A percentile compares a stretch with the other conserved stretches of the same genome.
phyloP scores from a whole-genome alignment of 1,140 invertebrate genomes.

The Daktulosphaira vitifoliae region DNA sequence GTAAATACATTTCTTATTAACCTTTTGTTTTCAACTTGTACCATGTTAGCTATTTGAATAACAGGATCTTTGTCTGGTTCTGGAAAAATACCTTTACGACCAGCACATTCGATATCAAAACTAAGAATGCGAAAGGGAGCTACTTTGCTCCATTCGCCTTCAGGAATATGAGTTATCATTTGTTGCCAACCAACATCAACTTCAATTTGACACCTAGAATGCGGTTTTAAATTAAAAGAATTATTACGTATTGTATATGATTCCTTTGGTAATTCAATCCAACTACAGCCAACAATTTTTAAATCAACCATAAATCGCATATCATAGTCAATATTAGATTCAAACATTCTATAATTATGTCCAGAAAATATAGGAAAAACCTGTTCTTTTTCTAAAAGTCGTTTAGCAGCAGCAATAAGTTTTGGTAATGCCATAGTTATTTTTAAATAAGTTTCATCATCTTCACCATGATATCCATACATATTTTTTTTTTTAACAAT shows the following conservation, averaged over 20 bases:
- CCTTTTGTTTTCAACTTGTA: slow-evolving; percentile 75
- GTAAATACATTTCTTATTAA: slow-evolving; percentile 95
- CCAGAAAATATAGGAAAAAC: slow-evolving; percentile 51
- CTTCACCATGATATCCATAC: slow-evolving; percentile 77
- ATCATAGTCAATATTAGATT: slow-evolving; percentile 97
- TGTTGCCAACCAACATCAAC: slow-evolving; percentile 83
- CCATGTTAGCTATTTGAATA: slow-evolving; percentile 99
- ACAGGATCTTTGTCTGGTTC: slow-evolving; percentile 94
- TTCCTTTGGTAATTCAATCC: slow-evolving; percentile 82
- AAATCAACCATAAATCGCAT: slow-evolving; percentile 97
- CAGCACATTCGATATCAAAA: slow-evolving; percentile 99
- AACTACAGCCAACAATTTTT: slow-evolving; percentile 88
- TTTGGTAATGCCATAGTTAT: slow-evolving; percentile 80
- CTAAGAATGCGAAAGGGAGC: slow-evolving; percentile 94
- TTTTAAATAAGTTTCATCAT: slow-evolving; percentile 70
- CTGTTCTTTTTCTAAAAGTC: slow-evolving; percentile 66
- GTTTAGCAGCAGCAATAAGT: slow-evolving; percentile 72
- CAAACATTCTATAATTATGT: slow-evolving; percentile 62
- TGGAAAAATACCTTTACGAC: slow-evolving; percentile 80
- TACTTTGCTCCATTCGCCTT: slow-evolving; percentile 93
- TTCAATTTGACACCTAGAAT: slow-evolving; percentile 86
- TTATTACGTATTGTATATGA: slow-evolving; percentile 61
- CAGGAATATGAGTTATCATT: slow-evolving; percentile 82
- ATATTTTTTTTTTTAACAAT: slow-evolving; percentile 74
- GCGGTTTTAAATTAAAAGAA: slow-evolving; percentile 39